Base-by-base conservation (phyloP, 2,113 vertebrate genomes). In the Pangasianodon hypophthalmus region DNA sequence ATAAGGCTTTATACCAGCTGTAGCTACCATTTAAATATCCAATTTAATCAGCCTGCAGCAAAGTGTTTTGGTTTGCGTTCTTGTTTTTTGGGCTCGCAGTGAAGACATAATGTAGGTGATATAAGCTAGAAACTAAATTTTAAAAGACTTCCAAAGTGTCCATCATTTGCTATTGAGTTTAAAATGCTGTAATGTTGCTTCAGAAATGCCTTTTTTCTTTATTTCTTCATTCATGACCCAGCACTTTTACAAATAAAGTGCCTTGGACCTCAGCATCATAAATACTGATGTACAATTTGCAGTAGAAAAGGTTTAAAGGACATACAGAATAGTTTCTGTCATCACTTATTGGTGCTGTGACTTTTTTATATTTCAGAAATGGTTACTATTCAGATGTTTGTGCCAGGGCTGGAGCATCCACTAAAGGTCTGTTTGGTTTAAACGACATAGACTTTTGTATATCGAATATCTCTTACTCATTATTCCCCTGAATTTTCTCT, bases 401-500 rank as follows among this genome's bases (percentile, higher is more conserved):
- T 67, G 44, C 54, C 85, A 62, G 77, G 21, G 26, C 1, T 48
- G 75, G 18, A 82, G 11, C 0, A 67, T 84, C 26, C 58, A 29
- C 54, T 89, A 29, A 87, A 90, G 85, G 85, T 90, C 13, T 71
- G 62, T 58, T 62, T 90, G 21, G 0, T 82, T 56, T 56, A 29
- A 54, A 56, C 26, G 9, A 50, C 19, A 84, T 44, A 83, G 21
- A 19, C 71, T 89, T 48, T 26, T 81, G 37, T 67, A 19, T 46
- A 54, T 37, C 37, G 29, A 67, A 29, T 58, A 6, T 48, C 26
- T 26, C 58, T 37, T 11, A 64, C 1, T 64, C 32, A n/a, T n/a
- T 73, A 48, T 26, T 44, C 37, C 0, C 11, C 81, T 41, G 4
- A 84, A 84, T 24, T 6, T 44, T 62, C 37, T 87, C 32, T 44